Base-by-base conservation (phyloP, 2,113 vertebrate species). In the Leucopternis melanops region DNA sequence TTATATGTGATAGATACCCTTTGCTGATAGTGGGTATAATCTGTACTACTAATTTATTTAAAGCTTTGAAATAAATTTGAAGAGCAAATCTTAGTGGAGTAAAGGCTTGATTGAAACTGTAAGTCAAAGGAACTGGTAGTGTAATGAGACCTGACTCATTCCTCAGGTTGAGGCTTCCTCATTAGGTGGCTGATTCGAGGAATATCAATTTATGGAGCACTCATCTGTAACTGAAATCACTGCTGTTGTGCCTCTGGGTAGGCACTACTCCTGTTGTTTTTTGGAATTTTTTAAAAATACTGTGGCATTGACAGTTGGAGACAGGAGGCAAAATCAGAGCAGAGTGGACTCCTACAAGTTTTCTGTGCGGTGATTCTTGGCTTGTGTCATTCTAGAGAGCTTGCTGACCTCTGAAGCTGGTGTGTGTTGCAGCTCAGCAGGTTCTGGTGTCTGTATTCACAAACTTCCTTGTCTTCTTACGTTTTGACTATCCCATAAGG, bases 61-160 rank as follows among this genome's bases (percentile, higher is more conserved):
- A 95, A 67, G 11, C 70, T 82, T 91, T 84, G 23, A 72, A 96
- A 97, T 96, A 94, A 95, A 96, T 79, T 86, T 63, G 57, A 94
- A 86, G 82, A 92, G 42, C 55, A 85, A 82, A 90, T 77, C 55
- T 65, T 92, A 94, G 91, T 34, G 85, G 94, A 92, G 26, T 70
- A 61, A 85, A 93, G 50, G 44, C 44, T 90, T 90, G 70, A 75
- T 77, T 88, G 82, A 92, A 96, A 69, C 59, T 71, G 38, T 70
- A 61, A 89, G 81, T 66, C 26, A 65, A 49, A 78, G 49, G 69
- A 95, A 90, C 27, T 72, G 44, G n/a, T 55, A 40, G 40, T 77
- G 16, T 58, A 58, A 62, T 50, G 66, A 91, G n/a, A 81, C 26
- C 27, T 79, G 67, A 7, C 26, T 72, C 95, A 63, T 31, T 88